phyloP scores from a whole-genome alignment of 2,113 vertebrate genomes.

The Scartelaos histophorus region DNA sequence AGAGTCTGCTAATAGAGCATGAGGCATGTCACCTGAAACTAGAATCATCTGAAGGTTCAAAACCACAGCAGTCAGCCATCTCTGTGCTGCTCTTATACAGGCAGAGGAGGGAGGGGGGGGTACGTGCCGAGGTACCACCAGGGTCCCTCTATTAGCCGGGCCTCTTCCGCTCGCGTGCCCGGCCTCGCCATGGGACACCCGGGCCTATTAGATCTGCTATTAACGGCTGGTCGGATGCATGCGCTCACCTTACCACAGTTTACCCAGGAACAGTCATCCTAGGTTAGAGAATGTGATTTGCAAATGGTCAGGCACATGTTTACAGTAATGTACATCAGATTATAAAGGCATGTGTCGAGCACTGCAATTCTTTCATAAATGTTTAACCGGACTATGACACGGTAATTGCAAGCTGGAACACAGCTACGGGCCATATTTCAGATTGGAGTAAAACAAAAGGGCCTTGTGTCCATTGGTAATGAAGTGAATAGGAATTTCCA shows the following conservation, averaged over 20 bases:
- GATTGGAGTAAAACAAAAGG: constrained; percentile 2
- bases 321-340: constrained; percentile 17
- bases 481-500: no score
- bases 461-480: background rate
- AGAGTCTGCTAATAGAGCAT: constrained; percentile 86
- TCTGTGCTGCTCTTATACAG: constrained; percentile 71
- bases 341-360: constrained; percentile 4
- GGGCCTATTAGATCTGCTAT: constrained; percentile 63
- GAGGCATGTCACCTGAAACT: constrained; percentile 87
- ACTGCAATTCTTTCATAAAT: constrained; percentile 11
- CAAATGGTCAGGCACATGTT: constrained; percentile 32
- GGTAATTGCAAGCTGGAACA: background rate
- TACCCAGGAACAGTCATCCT: constrained; percentile 39
- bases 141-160: constrained; percentile 70
- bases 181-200: constrained; percentile 65
- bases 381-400: constrained; percentile 1
- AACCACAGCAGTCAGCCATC: constrained; percentile 82
- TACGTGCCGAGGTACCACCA: constrained; percentile 64
- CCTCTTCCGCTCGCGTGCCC: constrained; percentile 73
- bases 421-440: background rate
- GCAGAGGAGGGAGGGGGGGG: constrained; percentile 65
- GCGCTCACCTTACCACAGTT: constrained; percentile 67
- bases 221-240: constrained; percentile 67
- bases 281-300: constrained; percentile 26
- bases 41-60: constrained; percentile 83